These are phyloP conservation scores for Callorhinus ursinus DNA, from an alignment of 2,113 vertebrate species.

Conservation along the genomic window DNA sequence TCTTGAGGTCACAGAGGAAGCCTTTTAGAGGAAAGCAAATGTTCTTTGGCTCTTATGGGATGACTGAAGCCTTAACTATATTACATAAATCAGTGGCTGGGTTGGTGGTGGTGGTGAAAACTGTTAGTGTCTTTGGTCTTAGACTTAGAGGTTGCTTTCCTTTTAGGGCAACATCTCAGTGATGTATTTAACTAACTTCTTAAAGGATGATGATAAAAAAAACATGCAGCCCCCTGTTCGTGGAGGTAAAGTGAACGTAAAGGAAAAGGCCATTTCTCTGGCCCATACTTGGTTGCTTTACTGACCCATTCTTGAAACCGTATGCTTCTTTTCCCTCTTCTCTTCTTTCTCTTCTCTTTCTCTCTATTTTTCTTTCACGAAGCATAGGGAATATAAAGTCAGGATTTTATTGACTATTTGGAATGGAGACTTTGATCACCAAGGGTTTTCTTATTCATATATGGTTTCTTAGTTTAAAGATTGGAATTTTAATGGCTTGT, in stretches of 20 bases:
- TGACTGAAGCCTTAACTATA: constrained; percentile 45
- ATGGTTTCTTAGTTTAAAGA: neutral
- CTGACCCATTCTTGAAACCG: neutral
- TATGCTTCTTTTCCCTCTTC: neutral
- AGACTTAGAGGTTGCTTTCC: neutral
- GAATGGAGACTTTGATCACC: neutral
- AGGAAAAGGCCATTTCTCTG: neutral
- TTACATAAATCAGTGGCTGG: constrained; percentile 46
- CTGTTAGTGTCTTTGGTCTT: neutral
- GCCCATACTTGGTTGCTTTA: neutral
- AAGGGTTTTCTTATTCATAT: neutral
- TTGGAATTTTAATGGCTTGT: constrained; percentile 27
- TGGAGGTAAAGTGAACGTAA: neutral
- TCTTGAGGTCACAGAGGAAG: constrained; percentile 34
- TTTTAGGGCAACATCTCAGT: neutral
- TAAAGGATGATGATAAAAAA: neutral
- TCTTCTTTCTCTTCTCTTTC: neutral
- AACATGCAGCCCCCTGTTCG: neutral
- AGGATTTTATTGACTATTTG: constrained; percentile 7
- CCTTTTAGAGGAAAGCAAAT: constrained; percentile 25
- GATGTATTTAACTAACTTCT: neutral
- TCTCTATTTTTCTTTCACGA: neutral
- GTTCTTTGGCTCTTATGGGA: constrained; percentile 12
- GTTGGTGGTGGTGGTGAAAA: constrained; percentile 27
- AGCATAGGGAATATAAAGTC: neutral